Base-by-base conservation (phyloP, 2,888 invertebrate species). In the Hoplodrina ambigua region DNA sequence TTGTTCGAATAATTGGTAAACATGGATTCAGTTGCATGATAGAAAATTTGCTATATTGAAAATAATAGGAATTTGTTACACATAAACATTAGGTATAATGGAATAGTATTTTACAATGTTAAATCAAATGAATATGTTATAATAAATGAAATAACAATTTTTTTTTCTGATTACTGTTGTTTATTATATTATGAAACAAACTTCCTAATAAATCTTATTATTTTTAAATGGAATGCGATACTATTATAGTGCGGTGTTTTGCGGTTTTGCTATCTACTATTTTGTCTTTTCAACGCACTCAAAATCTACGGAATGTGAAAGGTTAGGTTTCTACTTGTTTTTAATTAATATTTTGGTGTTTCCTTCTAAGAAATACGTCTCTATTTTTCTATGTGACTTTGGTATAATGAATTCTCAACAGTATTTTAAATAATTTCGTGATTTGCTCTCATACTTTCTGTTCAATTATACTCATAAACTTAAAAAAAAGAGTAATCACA, bases 381-480 rank as follows among this genome's bases (percentile, higher is more conserved):
- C 13, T 54, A 59, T 59, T 74, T 63, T 59, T 15, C n/a, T 62
- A 44, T 46, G 20, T 70, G 69, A 73, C 75, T 91, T 93, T 91
- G 90, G 90, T 88, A 88, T 87, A 84, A 72, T 81, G 84, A 86
- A 86, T 89, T 89, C 89, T 87, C 91, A 87, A 71, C 49, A 50
- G 33, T n/a, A 49, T 19, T 72, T 25, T 25, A 52, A 11, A 50
- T 33, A 19, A 25, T 68, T 62, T 33, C 65, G 53, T 46, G 25
- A 54, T 46, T 49, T 54, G 53, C 4, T 41, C 19, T 57, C 13
- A 33, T 33, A 2, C 19, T 46, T 13, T 44, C 17, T 46, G 30
- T 10, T 44, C 2, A 52, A 2, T 44, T n/a, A 30, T 6, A 5
- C 44, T 7, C 5, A 17, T 15, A 19, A 53, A 72, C n/a, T 2